phyloP scores from a whole-genome alignment of 2,797 vertebrate species.

The Pantherophis alleghaniensis region DNA sequence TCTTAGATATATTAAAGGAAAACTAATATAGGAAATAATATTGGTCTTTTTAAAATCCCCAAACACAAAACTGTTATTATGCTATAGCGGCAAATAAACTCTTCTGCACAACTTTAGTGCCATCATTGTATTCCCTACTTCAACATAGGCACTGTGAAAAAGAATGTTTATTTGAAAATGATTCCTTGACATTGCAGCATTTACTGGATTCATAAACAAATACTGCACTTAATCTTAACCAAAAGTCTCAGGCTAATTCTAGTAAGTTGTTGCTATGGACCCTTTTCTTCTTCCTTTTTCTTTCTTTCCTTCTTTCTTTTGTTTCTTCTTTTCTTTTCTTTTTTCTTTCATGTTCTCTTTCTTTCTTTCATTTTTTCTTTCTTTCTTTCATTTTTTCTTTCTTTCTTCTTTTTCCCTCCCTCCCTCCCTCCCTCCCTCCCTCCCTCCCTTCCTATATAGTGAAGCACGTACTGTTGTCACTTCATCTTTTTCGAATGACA shows the following conservation, averaged over 20 bases:
- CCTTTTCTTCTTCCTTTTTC: not conserved
- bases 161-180: not conserved
- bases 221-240: not conserved
- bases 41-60: not conserved
- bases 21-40: slow-evolving; percentile 37
- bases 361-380: not conserved
- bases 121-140: not conserved
- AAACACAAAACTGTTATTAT: not conserved
- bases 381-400: not conserved
- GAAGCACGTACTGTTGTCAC: not conserved
- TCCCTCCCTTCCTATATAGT: not conserved
- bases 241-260: not conserved
- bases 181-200: not conserved
- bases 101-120: slow-evolving; percentile 12
- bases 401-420: not conserved
- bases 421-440: too few relatives aligned
- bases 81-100: slow-evolving; percentile 7
- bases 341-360: not conserved
- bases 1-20: slow-evolving; percentile 31
- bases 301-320: not conserved
- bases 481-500: not conserved
- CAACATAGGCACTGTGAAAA: not conserved
- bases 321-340: not conserved
- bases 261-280: not conserved
- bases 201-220: not conserved